These are phyloP conservation scores for Anoncus sp. DNA, from an alignment of 2,888 invertebrate species.

Conservation along the genomic window DNA sequence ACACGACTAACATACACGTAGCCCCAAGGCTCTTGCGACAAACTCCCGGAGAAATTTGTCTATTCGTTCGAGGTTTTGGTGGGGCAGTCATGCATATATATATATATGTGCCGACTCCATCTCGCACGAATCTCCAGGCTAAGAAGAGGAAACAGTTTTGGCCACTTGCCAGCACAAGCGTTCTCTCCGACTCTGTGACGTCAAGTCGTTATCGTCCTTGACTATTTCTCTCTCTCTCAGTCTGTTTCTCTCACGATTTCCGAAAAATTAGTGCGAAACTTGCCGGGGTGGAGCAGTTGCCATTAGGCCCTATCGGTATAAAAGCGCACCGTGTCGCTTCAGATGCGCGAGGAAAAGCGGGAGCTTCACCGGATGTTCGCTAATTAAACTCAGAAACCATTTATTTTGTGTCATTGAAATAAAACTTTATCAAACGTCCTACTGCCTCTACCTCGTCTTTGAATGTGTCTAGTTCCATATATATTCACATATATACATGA, in stretches of 20 bases:
- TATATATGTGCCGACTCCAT: constrained; percentile 29
- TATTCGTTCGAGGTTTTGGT: constrained; percentile 29
- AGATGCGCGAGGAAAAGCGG: constrained; percentile 7
- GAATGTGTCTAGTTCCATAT: too few relatives aligned
- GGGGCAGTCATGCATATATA: constrained; percentile 12
- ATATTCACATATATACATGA: too few relatives aligned
- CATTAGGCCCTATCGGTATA: constrained; percentile 54
- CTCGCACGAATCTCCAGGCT: constrained; percentile 6
- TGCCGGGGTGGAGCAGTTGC: constrained; percentile 35
- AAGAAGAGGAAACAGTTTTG: constrained; percentile 60
- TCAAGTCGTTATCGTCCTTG: constrained; percentile 59
- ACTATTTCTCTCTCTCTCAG: constrained; percentile 33
- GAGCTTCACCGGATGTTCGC: constrained; percentile 35
- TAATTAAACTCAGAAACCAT: constrained; percentile 51
- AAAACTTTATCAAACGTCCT: constrained; percentile 42
- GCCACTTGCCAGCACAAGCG: constrained; percentile 52
- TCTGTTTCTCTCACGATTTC: constrained; percentile 25
- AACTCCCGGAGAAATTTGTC: constrained; percentile 39
- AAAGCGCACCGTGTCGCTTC: background rate
- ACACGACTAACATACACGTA: constrained; percentile 18
- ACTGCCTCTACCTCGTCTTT: background rate
- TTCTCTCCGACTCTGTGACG: constrained; percentile 43
- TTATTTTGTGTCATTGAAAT: constrained; percentile 44
- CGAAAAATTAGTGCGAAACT: constrained; percentile 57
- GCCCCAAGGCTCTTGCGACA: constrained; percentile 7